phyloP scores from a whole-genome alignment of 2,113 vertebrate genomes.

The Martes martes region DNA sequence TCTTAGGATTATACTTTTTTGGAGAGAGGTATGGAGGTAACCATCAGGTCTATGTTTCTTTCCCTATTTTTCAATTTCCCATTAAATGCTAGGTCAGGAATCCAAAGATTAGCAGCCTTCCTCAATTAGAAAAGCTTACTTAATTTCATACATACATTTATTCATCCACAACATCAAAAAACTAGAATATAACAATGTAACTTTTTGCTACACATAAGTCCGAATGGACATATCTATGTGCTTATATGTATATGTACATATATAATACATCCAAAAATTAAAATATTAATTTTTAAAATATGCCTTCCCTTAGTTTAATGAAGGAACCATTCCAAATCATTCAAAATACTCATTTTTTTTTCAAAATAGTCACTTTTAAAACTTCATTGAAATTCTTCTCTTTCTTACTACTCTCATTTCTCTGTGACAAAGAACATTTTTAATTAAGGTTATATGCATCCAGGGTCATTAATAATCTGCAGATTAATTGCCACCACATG shows the following conservation, averaged over 20 bases:
- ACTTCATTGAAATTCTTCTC: slow-evolving; percentile 65
- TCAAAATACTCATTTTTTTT: not conserved
- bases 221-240: not conserved
- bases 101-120: not conserved
- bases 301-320: not conserved
- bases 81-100: not conserved
- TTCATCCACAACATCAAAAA: not conserved
- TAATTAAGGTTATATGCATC: slow-evolving; percentile 74
- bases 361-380: slow-evolving; percentile 58
- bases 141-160: not conserved
- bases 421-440: slow-evolving; percentile 65
- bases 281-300: not conserved
- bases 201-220: not conserved
- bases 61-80: not conserved
- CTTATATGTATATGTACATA: not conserved
- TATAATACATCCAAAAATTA: not conserved
- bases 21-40: too few species aligned
- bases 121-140: not conserved
- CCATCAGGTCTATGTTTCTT: not conserved
- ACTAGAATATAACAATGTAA: not conserved
- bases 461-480: slow-evolving; percentile 73
- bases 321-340: not conserved
- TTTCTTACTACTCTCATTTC: slow-evolving; percentile 72
- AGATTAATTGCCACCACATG: slow-evolving; percentile 75
- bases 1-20: not conserved